Conservation (phyloP, 1,140 invertebrate species). For the Kradibia gibbosae region DNA sequence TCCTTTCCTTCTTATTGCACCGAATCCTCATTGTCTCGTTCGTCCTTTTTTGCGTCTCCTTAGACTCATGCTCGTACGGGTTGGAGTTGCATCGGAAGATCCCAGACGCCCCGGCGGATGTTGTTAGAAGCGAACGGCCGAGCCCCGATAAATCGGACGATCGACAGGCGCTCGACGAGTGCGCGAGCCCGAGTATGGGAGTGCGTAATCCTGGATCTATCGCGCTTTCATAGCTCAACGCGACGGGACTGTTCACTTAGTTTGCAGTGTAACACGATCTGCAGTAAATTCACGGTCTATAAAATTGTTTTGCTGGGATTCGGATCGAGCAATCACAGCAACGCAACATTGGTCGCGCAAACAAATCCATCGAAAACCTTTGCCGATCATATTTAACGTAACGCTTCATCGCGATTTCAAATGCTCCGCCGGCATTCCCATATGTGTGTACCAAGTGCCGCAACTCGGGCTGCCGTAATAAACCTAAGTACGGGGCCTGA, state of each 20-base stretch:
- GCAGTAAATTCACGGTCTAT: conserved; percentile 8
- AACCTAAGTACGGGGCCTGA: neutral
- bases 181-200: neutral
- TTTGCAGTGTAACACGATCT: neutral
- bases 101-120: too few relatives aligned
- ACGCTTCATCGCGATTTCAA: neutral
- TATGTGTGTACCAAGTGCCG: neutral
- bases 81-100: neutral
- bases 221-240: neutral
- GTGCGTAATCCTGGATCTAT: neutral
- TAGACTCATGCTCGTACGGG: neutral
- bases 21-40: conserved; percentile 32
- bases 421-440: neutral
- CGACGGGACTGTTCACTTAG: neutral
- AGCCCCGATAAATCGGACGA: neutral
- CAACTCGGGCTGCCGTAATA: neutral
- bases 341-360: neutral
- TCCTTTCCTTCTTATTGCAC: neutral
- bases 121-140: too few relatives aligned
- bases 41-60: neutral
- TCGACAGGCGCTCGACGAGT: neutral
- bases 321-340: neutral
- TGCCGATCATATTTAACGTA: neutral
- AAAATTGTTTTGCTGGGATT: neutral
- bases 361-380: neutral